A percentile compares a stretch with the other conserved stretches of the same genome.
These are phyloP conservation scores for Madoqua kirkii DNA, from an alignment of 2,113 vertebrate genomes.

Conservation along the genomic window DNA sequence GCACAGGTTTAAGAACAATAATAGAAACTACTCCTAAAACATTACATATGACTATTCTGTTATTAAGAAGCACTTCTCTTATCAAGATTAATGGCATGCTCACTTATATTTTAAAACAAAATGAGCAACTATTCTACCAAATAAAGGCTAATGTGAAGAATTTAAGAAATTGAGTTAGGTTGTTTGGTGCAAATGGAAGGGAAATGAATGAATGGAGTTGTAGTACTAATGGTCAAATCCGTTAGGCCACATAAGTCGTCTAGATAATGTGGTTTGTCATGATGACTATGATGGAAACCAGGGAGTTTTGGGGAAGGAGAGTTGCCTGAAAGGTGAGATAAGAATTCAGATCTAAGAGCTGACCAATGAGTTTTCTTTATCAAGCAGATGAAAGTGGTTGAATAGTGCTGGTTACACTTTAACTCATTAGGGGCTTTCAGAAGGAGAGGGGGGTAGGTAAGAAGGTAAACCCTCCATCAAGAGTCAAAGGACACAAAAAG, in stretches of 20 bases:
- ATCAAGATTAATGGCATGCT: conserved; percentile 36
- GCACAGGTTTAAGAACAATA: conserved; percentile 3
- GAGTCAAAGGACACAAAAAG: conserved; percentile 81
- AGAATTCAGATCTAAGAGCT: conserved; percentile 79
- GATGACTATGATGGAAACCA: conserved; percentile 50
- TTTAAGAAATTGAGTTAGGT: background rate
- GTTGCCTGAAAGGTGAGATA: conserved; percentile 71
- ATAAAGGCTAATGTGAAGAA: conserved; percentile 13
- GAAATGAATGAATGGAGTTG: background rate
- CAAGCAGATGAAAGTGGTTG: conserved; percentile 87
- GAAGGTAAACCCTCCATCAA: conserved; percentile 60
- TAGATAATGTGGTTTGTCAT: conserved; percentile 32
- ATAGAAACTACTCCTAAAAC: conserved; percentile 29
- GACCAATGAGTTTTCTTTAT: conserved; percentile 83
- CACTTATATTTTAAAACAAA: conserved; percentile 43
- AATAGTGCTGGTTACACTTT: conserved; percentile 95
- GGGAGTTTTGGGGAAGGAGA: conserved; percentile 61
- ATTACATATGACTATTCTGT: background rate
- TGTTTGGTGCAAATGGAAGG: conserved; percentile 16
- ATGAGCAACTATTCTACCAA: background rate
- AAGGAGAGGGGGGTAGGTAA: conserved; percentile 38
- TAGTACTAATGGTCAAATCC: background rate
- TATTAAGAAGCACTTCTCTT: background rate
- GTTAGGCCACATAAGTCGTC: background rate
- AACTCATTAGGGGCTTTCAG: conserved; percentile 87